Evolutionary conservation across 1,140 invertebrate genomes (phyloP), one percentile per base, ranked within the genome.

Genomic region (Chionoecetes opilio): DNA sequence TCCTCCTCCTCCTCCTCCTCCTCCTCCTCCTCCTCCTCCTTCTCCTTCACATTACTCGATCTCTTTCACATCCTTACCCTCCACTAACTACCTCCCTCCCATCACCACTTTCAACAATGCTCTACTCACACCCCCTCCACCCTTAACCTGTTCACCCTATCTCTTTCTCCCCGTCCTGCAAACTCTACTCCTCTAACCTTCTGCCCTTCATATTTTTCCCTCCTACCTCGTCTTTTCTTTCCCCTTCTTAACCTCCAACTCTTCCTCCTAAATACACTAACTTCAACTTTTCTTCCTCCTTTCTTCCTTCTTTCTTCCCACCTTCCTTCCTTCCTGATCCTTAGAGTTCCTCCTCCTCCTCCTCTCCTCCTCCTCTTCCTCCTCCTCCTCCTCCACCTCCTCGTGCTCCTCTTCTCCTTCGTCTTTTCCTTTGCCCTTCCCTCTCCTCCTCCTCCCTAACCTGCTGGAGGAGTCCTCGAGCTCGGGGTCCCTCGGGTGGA

Each of bases 381-480:
- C 32, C 29, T 86, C 32, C 84, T 86, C 32, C 84, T 86, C 32
- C 84, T 86, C 32, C 84, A 8, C 32, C 84, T 29, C 32, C 32
- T 31, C 32, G 3, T 3, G 35, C 84, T 86, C 32, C 29, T 31
- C 82, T 84, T 35, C 84, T 84, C 8, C 82, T 26, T 29, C 26
- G 6, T 6, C 82, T 84, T 29, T 26, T 8, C 26, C 82, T 84
- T 29, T n/a, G n/a, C n/a, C 84, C 35, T 3, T 26, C 17, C 32
- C 84, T 34, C 32, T 32, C 35, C 32, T n/a, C n/a, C 82, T 26
- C 32, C 29, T 3, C 32, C 84, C 26, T 35, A 2, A 21, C 32
- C 84, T 86, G n/a, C 84, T 86, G 84, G n/a, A 75, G 63, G n/a
- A 75, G 63, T 75, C 11, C 63, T 75, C 63, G 26, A 75, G 63